These are phyloP conservation scores for Panagrolaimus sp. DNA, from an alignment of 1,140 invertebrate species.

Conservation along the genomic window DNA sequence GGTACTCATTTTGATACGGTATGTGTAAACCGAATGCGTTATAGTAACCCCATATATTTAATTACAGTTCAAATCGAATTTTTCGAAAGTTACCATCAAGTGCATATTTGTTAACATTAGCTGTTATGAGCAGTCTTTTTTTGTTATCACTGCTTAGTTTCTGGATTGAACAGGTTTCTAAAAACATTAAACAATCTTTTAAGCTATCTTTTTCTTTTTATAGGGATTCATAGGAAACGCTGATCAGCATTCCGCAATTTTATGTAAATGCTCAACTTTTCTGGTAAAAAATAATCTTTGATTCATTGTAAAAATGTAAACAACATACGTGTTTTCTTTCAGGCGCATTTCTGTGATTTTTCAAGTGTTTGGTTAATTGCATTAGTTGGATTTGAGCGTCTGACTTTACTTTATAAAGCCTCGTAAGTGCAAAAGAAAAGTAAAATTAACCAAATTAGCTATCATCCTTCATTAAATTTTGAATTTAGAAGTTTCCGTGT, in stretches of 20 bases:
- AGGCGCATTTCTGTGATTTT: slow-evolving; percentile 52
- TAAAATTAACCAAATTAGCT: not conserved
- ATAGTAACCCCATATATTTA: too few species aligned
- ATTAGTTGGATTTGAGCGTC: slow-evolving; percentile 46
- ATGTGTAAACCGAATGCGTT: too few species aligned
- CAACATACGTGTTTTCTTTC: slow-evolving; percentile 12
- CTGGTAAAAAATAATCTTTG: slow-evolving; percentile 21
- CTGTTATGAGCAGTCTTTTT: slow-evolving; percentile 46
- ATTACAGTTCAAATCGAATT: slow-evolving; percentile 47
- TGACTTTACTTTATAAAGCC: slow-evolving; percentile 42
- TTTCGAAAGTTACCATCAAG: slow-evolving; percentile 46
- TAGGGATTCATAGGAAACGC: slow-evolving; percentile 40
- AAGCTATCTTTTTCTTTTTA: too few species aligned
- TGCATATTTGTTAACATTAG: slow-evolving; percentile 41
- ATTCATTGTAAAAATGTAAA: slow-evolving; percentile 14
- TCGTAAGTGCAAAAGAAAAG: slow-evolving; percentile 34
- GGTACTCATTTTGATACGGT: slow-evolving; percentile 50
- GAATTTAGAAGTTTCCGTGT: slow-evolving; percentile 34
- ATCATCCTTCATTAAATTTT: slow-evolving; percentile 12
- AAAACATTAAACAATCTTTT: slow-evolving; percentile 13
- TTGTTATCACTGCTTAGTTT: slow-evolving; percentile 50
- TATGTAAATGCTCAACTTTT: slow-evolving; percentile 46
- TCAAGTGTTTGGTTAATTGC: slow-evolving; percentile 51
- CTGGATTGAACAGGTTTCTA: slow-evolving; percentile 52
- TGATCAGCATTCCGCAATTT: slow-evolving; percentile 43